These are phyloP conservation scores for Ceratina calcarata DNA, from an alignment of 1,140 invertebrate genomes.

Conservation along the genomic window DNA sequence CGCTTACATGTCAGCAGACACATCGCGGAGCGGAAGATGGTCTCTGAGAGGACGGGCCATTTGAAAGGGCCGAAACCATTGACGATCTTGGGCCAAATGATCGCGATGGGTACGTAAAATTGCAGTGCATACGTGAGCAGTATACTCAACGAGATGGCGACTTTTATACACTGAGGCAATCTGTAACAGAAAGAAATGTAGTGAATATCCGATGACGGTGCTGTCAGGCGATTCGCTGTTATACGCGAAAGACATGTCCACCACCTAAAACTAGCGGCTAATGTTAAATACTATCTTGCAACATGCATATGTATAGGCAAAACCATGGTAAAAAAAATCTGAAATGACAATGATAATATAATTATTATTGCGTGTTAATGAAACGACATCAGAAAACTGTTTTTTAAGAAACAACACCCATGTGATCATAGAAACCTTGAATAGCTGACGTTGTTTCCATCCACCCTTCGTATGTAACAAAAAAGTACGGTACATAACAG, in stretches of 20 bases:
- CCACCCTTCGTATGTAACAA: conserved; percentile 59
- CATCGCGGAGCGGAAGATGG: conserved; percentile 83
- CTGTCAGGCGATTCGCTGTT: no score
- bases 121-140: conserved; percentile 92
- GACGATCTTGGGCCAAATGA: conserved; percentile 83
- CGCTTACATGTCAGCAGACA: conserved; percentile 90
- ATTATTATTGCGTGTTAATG: not conserved
- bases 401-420: conserved; percentile 39
- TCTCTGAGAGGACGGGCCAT: conserved; percentile 82
- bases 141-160: conserved; percentile 88
- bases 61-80: conserved; percentile 80
- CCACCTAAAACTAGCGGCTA: not conserved
- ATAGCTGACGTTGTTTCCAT: conserved; percentile 49
- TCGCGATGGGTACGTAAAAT: conserved; percentile 90
- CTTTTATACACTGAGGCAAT: conserved; percentile 82
- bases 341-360: not conserved
- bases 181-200: conserved; percentile 71
- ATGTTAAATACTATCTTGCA: not conserved
- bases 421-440: conserved; percentile 55
- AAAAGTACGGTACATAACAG: conserved; percentile 52
- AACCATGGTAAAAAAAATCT: not conserved
- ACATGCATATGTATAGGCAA: conserved; percentile 10
- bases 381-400: not conserved
- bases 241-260: no score
- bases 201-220: no score